These are phyloP conservation scores for Crambe crambe DNA, from an alignment of 37 sponge, comb jelly and placozoan genomes.

Conservation along the genomic window DNA sequence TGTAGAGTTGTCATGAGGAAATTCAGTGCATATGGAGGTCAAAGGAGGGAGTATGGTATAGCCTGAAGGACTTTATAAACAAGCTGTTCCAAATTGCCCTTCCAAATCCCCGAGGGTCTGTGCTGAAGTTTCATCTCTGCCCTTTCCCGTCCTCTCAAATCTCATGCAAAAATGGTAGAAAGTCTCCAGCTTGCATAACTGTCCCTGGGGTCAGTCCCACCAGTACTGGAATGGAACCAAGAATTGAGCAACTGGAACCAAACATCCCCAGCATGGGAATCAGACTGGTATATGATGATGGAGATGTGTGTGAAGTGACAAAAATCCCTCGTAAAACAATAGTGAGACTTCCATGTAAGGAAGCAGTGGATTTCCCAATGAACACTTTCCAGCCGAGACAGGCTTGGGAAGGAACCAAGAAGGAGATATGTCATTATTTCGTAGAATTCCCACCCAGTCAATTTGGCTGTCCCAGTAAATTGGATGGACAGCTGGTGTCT, in stretches of 20 bases:
- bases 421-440: slow-evolving; percentile 48
- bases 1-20: slow-evolving; percentile 1
- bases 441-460: slow-evolving; percentile 52
- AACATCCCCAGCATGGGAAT: slow-evolving; percentile 37
- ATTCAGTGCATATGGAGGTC: slow-evolving; percentile 25
- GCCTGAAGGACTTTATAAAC: slow-evolving; percentile 18
- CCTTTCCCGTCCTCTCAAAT: background rate
- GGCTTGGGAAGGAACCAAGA: slow-evolving; percentile 56
- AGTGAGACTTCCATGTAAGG: slow-evolving; percentile 44
- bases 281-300: slow-evolving; percentile 44
- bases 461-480: slow-evolving; percentile 42
- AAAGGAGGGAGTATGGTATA: slow-evolving; percentile 20
- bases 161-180: slow-evolving; percentile 4
- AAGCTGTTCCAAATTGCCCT: slow-evolving; percentile 14
- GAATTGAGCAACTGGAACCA: slow-evolving; percentile 41
- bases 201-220: slow-evolving; percentile 57
- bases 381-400: slow-evolving; percentile 9
- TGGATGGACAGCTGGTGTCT: background rate
- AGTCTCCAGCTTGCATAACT: slow-evolving; percentile 30
- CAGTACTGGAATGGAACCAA: slow-evolving; percentile 17
- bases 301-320: slow-evolving; percentile 66
- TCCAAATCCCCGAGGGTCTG: slow-evolving; percentile 29
- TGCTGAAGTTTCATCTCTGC: slow-evolving; percentile 32
- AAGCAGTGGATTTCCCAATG: too few species aligned
- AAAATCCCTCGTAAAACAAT: slow-evolving; percentile 44